Percentiles rank a stretch among this genome's conserved stretches.
These are phyloP conservation scores for Therioaphis trifolii DNA, from an alignment of 2,888 invertebrate genomes.

Conservation along the genomic window DNA sequence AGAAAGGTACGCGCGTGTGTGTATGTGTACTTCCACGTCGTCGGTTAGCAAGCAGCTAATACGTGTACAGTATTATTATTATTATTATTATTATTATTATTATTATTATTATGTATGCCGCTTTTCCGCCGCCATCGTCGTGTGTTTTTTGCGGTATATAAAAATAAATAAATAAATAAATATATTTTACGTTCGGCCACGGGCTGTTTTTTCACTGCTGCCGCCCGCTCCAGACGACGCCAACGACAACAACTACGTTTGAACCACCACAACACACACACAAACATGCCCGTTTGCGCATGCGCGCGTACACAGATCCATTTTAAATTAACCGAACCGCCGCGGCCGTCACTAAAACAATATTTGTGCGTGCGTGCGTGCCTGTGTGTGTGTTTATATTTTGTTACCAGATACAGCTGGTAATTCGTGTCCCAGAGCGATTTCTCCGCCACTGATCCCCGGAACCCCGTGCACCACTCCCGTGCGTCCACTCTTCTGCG, in stretches of 20 bases:
- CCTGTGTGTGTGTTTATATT: conserved; percentile 18
- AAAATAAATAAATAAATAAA: neutral
- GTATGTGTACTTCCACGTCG: too few species aligned
- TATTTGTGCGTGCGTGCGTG: conserved; percentile 11
- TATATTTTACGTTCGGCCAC: conserved; percentile 42
- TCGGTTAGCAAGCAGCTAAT: too few species aligned
- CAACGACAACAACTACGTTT: neutral
- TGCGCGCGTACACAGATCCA: conserved; percentile 18
- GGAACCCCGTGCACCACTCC: too few species aligned
- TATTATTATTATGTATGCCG: too few species aligned
- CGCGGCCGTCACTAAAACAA: conserved; percentile 27
- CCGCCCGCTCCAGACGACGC: too few species aligned
- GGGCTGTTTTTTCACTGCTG: conserved; percentile 54
- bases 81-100: too few species aligned
- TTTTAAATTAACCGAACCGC: conserved; percentile 45
- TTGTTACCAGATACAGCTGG: conserved; percentile 49
- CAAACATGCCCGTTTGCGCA: too few species aligned
- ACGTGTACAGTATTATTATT: too few species aligned
- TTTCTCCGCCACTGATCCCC: neutral
- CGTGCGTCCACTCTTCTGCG: too few species aligned
- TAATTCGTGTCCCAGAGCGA: conserved; percentile 51
- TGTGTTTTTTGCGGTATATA: neutral
- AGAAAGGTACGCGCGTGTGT: too few species aligned
- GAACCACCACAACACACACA: neutral
- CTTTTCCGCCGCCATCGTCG: neutral